Percentiles rank a stretch among this genome's conserved stretches.
These are phyloP conservation scores for Temnopleurus reevesii DNA, from an alignment of 53 echinoderm and acorn worm genomes.

Conservation along the genomic window DNA sequence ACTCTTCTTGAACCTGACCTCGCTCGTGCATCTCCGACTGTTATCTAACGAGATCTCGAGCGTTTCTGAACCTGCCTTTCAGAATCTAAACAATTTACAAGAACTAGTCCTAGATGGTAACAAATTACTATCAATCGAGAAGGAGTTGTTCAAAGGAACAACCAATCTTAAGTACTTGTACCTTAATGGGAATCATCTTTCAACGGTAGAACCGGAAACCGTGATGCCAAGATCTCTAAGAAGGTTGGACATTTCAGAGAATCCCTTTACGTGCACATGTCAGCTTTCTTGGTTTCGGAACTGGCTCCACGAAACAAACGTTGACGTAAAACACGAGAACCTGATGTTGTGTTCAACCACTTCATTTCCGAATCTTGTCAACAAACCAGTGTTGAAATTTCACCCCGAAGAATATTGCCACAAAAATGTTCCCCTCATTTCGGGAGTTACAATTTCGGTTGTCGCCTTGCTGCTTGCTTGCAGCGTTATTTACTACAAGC, in stretches of 20 bases:
- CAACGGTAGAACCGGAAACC: neutral
- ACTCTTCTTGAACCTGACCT: neutral
- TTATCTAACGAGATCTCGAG: neutral
- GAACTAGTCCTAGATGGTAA: neutral
- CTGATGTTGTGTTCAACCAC: neutral
- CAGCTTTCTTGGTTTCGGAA: neutral
- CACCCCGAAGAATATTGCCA: constrained; percentile 15
- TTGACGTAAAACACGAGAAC: neutral
- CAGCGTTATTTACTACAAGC: neutral
- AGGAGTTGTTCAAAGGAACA: neutral
- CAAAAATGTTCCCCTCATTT: neutral
- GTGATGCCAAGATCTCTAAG: neutral
- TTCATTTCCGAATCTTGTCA: neutral
- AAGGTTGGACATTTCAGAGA: neutral
- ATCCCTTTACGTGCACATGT: neutral
- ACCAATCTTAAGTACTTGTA: neutral
- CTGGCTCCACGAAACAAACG: neutral
- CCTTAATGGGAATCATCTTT: neutral
- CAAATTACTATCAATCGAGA: neutral
- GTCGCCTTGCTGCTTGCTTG: neutral
- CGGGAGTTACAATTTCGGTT: neutral
- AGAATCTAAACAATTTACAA: neutral
- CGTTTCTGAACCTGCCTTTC: neutral
- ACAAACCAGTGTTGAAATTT: neutral
- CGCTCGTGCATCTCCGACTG: neutral